A percentile compares a stretch with the other conserved stretches of the same genome.
phyloP scores from a whole-genome alignment of 2,888 invertebrate species.

The Megastigmus dorsalis region DNA sequence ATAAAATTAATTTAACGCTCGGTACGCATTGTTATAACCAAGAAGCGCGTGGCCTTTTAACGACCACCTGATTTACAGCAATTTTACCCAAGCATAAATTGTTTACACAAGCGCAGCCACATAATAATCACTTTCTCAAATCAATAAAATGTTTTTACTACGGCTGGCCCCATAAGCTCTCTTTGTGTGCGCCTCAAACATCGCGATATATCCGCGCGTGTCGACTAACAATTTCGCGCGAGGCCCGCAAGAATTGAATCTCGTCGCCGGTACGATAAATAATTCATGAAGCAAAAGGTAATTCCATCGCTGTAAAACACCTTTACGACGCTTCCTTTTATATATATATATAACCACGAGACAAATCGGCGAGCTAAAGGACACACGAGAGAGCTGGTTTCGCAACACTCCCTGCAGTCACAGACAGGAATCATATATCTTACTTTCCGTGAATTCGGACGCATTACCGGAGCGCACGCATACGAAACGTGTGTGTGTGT shows the following conservation, averaged over 20 bases:
- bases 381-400: background rate
- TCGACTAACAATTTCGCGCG: background rate
- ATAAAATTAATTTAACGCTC: background rate
- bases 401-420: background rate
- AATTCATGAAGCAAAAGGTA: slow-evolving; percentile 41
- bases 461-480: slow-evolving; percentile 4
- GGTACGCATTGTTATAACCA: background rate
- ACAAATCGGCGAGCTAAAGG: slow-evolving; percentile 30
- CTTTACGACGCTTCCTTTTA: slow-evolving; percentile 33
- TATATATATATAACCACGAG: no score
- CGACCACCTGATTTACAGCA: slow-evolving; percentile 2
- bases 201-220: background rate
- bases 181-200: background rate
- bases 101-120: slow-evolving; percentile 6
- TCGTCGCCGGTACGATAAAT: no score
- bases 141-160: slow-evolving; percentile 23
- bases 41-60: background rate
- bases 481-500: no score
- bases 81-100: background rate
- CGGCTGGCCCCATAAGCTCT: no score
- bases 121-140: background rate
- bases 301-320: slow-evolving; percentile 35
- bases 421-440: slow-evolving; percentile 36
- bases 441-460: slow-evolving; percentile 16
- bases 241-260: background rate